Base-by-base conservation (phyloP, 2,888 invertebrate genomes). In the Phorcus lineatus region DNA sequence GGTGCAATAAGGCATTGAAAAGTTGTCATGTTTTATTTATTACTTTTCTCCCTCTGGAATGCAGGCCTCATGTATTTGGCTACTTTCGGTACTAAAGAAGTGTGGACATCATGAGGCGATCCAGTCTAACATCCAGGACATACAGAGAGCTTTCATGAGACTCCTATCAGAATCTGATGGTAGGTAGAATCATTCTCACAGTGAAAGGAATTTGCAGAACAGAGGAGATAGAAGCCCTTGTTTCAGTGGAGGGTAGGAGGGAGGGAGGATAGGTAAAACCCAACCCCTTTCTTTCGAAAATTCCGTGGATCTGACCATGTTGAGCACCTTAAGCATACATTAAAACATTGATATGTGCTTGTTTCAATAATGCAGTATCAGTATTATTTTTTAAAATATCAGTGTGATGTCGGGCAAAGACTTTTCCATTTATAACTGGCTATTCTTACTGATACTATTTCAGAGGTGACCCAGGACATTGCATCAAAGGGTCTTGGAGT, bases 381-480 rank as follows among this genome's bases (percentile, higher is more conserved):
- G 4, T 7, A 36, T 36, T 36, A 36, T 36, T 77, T n/a, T 53
- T 28, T 77, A 6, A 6, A 22, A 52, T 53, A 57, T 55, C 11
- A 57, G 7, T 6, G 13, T 47, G 11, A 13, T 47, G 47, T 13
- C 1, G 11, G 11, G 47, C 7, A 4, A 24, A 52, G 4, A 19
- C 47, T 13, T 13, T 47, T 47, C 13, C 47, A 47, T 47, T 47
- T 47, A n/a, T 55, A 36, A 24, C 6, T 53, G 31, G n/a, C 36
- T 36, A 13, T 67, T 79, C 22, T n/a, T 47, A n/a, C 16, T 78
- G 36, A 36, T 4, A 36, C 52, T 16, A 19, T 53, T 92, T 77
- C 91, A 97, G 98, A 98, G 90, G 96, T 98, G 87, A 96, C 98
- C 0, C 98, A 98, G 94, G 98, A 98, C 92, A 96, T 97, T 1